Evolutionary conservation across 2,888 invertebrate genomes (phyloP).

Genomic region (Dinocampus coccinellae): DNA sequence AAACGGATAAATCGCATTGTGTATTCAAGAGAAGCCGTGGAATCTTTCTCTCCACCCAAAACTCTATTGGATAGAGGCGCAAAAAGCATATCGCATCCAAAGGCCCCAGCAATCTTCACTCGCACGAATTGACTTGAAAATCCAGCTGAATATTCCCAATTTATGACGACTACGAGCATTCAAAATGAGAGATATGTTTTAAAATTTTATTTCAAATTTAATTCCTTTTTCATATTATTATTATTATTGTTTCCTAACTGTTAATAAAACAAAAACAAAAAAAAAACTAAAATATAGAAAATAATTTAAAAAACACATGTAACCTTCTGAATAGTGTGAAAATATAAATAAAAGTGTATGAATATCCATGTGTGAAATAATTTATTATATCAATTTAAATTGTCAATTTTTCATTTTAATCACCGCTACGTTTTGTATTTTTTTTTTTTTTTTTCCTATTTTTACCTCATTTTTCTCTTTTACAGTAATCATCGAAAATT

Average conservation of each 20-base stretch:
- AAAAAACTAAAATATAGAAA: too few relatives aligned
- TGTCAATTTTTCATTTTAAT: too few relatives aligned
- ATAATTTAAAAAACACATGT: too few relatives aligned
- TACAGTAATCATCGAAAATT: conserved; percentile 65
- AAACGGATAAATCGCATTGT: conserved; percentile 68
- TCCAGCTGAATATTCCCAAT: conserved; percentile 57
- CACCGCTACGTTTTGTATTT: conserved; percentile 39
- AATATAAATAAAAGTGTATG: too few relatives aligned
- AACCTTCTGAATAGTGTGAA: too few relatives aligned
- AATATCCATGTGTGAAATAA: too few relatives aligned
- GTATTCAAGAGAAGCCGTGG: conserved; percentile 66
- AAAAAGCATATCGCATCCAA: conserved; percentile 35
- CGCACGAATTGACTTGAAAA: conserved; percentile 59
- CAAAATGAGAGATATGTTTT: not conserved
- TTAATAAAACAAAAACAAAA: too few relatives aligned
- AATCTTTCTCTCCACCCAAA: conserved; percentile 50
- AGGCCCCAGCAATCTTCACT: conserved; percentile 49
- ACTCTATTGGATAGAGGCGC: conserved; percentile 55
- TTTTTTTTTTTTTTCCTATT: not conserved
- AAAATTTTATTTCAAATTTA: not conserved
- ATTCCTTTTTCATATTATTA: not conserved
- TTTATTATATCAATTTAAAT: too few relatives aligned
- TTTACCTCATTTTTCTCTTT: conserved; percentile 26
- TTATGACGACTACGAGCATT: conserved; percentile 46
- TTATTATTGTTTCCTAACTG: too few relatives aligned